Percentiles rank a stretch among this genome's conserved stretches.
Conservation (phyloP, 2,888 invertebrate species). For the Octodonta nipae region DNA sequence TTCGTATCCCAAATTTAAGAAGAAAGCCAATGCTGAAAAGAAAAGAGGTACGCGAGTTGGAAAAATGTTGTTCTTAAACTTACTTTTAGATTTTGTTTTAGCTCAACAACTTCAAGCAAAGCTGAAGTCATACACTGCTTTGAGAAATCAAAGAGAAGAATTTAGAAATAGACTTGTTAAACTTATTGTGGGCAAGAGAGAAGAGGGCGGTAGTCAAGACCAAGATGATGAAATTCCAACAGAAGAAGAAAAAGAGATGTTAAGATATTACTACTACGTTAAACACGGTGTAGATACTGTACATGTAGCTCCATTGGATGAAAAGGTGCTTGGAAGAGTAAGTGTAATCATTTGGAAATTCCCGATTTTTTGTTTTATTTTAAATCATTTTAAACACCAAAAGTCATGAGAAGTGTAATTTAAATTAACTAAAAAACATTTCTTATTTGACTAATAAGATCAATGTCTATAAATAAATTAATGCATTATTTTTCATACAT, state of each 20-base stretch:
- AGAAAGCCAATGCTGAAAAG: slow-evolving; percentile 29
- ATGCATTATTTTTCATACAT: too few species aligned
- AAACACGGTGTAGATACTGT: slow-evolving; percentile 81
- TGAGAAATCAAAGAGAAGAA: slow-evolving; percentile 64
- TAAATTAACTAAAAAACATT: too few species aligned
- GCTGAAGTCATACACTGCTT: slow-evolving; percentile 50
- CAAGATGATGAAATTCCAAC: slow-evolving; percentile 42
- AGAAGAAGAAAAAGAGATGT: slow-evolving; percentile 51
- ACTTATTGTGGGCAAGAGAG: slow-evolving; percentile 50
- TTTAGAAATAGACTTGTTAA: slow-evolving; percentile 68
- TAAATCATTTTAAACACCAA: neutral
- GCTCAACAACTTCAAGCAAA: slow-evolving; percentile 32
- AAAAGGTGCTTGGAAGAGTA: slow-evolving; percentile 52
- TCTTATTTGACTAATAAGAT: neutral
- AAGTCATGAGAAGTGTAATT: too few species aligned
- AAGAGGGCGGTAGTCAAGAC: slow-evolving; percentile 38
- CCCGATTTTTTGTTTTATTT: neutral
- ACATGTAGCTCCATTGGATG: slow-evolving; percentile 74
- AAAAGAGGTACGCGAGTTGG: slow-evolving; percentile 24
- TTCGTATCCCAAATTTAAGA: slow-evolving; percentile 28
- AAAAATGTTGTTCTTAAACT: neutral
- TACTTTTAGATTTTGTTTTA: slow-evolving; percentile 21
- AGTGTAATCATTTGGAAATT: too few species aligned
- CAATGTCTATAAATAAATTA: too few species aligned
- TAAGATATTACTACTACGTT: slow-evolving; percentile 81